Conservation (phyloP, 2,888 invertebrate genomes). For the Parnassius apollo region DNA sequence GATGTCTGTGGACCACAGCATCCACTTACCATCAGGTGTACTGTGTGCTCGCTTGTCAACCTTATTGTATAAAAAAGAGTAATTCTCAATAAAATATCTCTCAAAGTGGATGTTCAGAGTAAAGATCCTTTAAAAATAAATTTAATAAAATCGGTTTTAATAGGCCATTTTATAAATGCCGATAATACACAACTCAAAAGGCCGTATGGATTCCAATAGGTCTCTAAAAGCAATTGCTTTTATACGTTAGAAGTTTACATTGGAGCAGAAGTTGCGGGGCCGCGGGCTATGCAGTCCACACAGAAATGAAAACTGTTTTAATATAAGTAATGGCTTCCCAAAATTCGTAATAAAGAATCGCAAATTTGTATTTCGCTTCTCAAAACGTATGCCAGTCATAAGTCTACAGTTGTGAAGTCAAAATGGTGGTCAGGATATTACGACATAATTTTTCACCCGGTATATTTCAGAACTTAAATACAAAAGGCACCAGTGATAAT, state of each 20-base stretch:
- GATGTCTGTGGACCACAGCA: too few relatives aligned
- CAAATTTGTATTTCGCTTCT: background rate
- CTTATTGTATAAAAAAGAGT: too few relatives aligned
- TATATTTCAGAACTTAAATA: too few relatives aligned
- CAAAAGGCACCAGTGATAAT: too few relatives aligned
- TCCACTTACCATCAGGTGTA: too few relatives aligned
- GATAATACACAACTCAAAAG: background rate
- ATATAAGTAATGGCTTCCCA: conserved; percentile 14
- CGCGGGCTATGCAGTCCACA: conserved; percentile 12
- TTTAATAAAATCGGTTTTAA: background rate
- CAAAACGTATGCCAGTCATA: background rate
- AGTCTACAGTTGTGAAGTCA: too few relatives aligned
- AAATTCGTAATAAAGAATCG: conserved; percentile 40
- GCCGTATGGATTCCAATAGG: conserved; percentile 6
- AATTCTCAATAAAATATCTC: too few relatives aligned
- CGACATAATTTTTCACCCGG: too few relatives aligned
- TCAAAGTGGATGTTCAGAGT: too few relatives aligned
- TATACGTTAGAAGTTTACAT: conserved; percentile 34
- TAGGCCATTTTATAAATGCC: background rate
- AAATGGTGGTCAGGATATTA: too few relatives aligned
- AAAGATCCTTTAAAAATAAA: too few relatives aligned
- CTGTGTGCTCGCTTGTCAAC: too few relatives aligned
- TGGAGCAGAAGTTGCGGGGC: conserved; percentile 16
- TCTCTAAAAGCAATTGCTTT: conserved; percentile 45
- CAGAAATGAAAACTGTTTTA: conserved; percentile 17